Evolutionary conservation across 2,888 invertebrate species (phyloP), one percentile per base, ranked within the genome.

Genomic region (Tenodera sinensis): DNA sequence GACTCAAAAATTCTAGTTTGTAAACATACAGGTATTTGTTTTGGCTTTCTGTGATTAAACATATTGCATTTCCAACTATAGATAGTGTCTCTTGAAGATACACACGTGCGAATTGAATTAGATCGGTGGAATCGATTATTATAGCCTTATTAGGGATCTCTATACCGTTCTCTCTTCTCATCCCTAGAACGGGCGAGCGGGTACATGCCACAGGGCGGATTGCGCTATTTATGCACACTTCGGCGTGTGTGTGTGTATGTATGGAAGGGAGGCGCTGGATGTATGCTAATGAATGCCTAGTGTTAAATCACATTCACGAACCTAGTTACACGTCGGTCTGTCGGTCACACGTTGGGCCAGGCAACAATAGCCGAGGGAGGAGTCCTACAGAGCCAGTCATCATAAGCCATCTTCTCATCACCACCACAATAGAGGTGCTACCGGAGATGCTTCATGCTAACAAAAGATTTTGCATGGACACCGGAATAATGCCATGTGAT

Each of bases 311-410:
- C 28, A 47, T 28, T 25, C 28, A 86, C 86, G 28, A 86, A 30
- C 86, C 86, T 81, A 81, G 86, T 28, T 71, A 86, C 86, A 86
- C 30, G 86, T 86, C 86, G 28, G 86, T 86, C 71, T 86, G 85
- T 85, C 85, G 85, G 71, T 81, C 86, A 54, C 86, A 86, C 71
- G 28, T 86, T 86, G 54, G 71, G 54, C 86, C 86, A 28, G 54
- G 30, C 28, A 86, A 86, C 86, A 86, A 86, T 86, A 27, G 86
- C 20, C 28, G 25, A 28, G 25, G 14, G 27, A 28, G 54, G 15
- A 42, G 42, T 42, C 54, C 47, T 54, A 42, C 85, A 47, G n/a
- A 42, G 84, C 47, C 20, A 47, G 85, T 85, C 71, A 86, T 28
- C 54, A 71, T 71, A 71, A 71, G 54, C 54, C 54, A 86, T 54